phyloP scores from a whole-genome alignment of 2,113 vertebrate species.

The Rhinichthys klamathensis region DNA sequence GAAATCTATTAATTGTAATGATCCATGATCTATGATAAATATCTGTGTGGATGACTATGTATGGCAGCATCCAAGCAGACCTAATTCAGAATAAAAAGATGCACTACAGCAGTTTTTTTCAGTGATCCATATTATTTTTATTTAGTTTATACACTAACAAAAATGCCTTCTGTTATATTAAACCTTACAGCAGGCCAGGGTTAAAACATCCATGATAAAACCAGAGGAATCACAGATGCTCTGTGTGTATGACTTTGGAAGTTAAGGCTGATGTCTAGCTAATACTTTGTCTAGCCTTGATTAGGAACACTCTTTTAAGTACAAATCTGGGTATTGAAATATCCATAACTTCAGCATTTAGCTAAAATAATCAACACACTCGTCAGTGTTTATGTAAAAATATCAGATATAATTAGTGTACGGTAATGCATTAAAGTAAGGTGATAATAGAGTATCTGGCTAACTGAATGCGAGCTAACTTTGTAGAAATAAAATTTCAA shows the following conservation, averaged over 20 bases:
- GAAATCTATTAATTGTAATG: no score
- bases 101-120: not conserved
- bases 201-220: not conserved
- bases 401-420: not conserved
- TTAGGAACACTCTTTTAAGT: not conserved
- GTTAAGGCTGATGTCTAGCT: constrained; percentile 8
- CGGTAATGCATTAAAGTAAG: not conserved
- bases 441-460: constrained; percentile 3
- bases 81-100: not conserved
- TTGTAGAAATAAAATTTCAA: constrained; percentile 37
- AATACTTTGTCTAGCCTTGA: constrained; percentile 25
- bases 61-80: not conserved
- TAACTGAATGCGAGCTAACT: constrained; percentile 47
- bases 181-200: not conserved
- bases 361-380: not conserved
- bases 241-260: not conserved
- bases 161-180: not conserved
- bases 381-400: not conserved
- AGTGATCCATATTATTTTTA: not conserved
- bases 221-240: not conserved
- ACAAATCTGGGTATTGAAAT: not conserved
- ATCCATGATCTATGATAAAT: no score
- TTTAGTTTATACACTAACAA: not conserved
- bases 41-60: no score
- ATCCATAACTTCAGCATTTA: not conserved